phyloP scores from a whole-genome alignment of 1,140 invertebrate species.

The Plutomurus gul region DNA sequence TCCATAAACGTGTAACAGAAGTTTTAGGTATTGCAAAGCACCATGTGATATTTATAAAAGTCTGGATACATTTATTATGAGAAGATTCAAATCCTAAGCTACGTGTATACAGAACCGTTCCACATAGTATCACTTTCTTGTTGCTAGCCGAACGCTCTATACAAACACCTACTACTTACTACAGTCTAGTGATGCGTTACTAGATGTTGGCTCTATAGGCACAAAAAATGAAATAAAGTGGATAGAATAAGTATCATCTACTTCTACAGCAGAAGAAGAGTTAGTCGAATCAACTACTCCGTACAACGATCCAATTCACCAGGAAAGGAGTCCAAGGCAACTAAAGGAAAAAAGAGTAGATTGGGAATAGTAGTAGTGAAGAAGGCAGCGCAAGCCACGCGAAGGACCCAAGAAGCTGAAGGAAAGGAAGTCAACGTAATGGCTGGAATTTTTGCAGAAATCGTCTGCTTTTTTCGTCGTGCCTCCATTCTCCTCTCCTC shows the following conservation, averaged over 20 bases:
- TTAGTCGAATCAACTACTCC: neutral
- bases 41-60: no score
- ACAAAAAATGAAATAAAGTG: neutral
- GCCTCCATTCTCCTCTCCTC: neutral
- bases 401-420: neutral
- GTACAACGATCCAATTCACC: neutral
- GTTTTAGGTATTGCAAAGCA: no score
- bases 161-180: no score
- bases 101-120: no score
- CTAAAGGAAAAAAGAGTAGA: neutral
- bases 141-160: no score
- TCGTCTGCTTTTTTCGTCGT: conserved; percentile 15
- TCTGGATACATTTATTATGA: no score
- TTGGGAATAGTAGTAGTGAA: neutral
- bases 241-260: conserved; percentile 3
- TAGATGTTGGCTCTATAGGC: no score
- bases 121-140: no score
- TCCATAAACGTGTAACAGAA: no score
- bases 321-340: conserved; percentile 24
- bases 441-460: conserved; percentile 26
- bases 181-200: no score
- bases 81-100: no score
- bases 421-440: conserved; percentile 15
- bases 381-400: neutral
- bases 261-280: neutral